Evolutionary conservation across 2,113 vertebrate species (phyloP).

Genomic region (Rynchops niger): DNA sequence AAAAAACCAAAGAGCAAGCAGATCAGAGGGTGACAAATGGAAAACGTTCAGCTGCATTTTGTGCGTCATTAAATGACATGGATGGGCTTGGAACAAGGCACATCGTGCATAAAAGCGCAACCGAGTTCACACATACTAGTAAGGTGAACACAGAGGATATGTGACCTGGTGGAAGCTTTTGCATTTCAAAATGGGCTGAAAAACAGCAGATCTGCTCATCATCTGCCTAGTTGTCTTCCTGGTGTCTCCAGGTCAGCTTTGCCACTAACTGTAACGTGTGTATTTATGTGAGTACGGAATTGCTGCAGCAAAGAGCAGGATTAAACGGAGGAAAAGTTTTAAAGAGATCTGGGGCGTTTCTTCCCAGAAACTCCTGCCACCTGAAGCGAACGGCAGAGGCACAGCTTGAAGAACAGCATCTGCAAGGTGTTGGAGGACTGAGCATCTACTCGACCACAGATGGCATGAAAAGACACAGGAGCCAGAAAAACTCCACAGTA

Average conservation of each 20-base stretch:
- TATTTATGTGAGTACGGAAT: fast-evolving
- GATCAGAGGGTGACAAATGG: background rate
- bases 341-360: background rate
- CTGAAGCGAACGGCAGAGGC: fast-evolving
- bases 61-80: fast-evolving
- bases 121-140: fast-evolving
- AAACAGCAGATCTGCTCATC: background rate
- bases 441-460: fast-evolving
- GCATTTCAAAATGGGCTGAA: background rate
- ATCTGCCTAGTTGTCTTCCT: background rate
- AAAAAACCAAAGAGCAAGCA: background rate
- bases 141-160: background rate
- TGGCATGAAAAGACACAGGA: background rate
- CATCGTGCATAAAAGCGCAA: fast-evolving
- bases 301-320: background rate
- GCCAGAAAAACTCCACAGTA: background rate
- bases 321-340: background rate
- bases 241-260: background rate
- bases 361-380: background rate
- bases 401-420: background rate
- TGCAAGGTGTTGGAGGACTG: background rate
- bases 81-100: background rate
- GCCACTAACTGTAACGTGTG: fast-evolving
- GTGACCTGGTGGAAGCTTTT: background rate
- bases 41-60: fast-evolving